Evolutionary conservation across 2,113 vertebrate genomes (phyloP).

Genomic region (Petaurus breviceps): DNA sequence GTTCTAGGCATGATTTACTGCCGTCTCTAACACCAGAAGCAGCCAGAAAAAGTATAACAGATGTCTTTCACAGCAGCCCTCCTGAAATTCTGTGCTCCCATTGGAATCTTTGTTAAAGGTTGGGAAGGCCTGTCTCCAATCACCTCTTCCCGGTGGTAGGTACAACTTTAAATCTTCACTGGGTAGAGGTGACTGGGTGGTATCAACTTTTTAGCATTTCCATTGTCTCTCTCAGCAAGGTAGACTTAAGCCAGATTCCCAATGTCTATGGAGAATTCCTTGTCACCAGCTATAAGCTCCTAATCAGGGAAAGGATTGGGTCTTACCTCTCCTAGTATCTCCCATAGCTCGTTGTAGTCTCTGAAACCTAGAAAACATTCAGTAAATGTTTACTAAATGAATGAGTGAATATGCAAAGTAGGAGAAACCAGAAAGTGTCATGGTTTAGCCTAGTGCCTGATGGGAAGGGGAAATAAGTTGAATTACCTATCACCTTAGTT

Average conservation of each 20-base stretch:
- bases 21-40: neutral
- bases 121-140: neutral
- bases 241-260: neutral
- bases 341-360: neutral
- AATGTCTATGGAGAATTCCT: conserved; percentile 10
- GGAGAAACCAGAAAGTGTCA: no score
- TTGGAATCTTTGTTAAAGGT: neutral
- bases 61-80: neutral
- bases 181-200: neutral
- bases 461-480: neutral
- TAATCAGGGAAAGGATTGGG: neutral
- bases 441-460: neutral
- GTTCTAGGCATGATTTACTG: neutral
- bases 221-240: neutral
- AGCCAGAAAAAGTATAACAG: neutral
- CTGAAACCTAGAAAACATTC: neutral
- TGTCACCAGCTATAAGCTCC: neutral
- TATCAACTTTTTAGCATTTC: neutral
- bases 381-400: neutral
- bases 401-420: neutral
- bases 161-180: neutral
- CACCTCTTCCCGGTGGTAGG: neutral
- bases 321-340: neutral
- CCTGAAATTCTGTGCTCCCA: neutral
- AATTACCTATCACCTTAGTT: neutral